Evolutionary conservation across 2,888 invertebrate species (phyloP).

Genomic region (Tromatobia lineatoria): DNA sequence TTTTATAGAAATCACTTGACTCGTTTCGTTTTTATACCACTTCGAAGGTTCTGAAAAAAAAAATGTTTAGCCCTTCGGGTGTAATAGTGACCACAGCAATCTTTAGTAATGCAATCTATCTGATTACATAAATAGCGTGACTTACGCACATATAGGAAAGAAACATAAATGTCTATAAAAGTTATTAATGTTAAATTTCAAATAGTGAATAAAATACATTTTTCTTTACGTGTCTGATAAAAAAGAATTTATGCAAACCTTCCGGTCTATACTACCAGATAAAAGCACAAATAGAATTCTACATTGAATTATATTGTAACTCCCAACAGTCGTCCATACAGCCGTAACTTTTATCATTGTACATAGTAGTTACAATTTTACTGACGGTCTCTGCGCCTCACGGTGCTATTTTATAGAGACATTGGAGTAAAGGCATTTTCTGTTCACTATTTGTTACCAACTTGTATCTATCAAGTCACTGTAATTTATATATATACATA

Average conservation of each 20-base stretch:
- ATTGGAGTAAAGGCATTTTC: not conserved
- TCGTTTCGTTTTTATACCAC: no score
- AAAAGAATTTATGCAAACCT: not conserved
- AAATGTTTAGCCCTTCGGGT: no score
- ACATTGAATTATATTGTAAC: not conserved
- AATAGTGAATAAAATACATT: not conserved
- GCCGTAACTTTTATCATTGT: constrained; percentile 14
- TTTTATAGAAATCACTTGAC: no score
- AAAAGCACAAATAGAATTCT: not conserved
- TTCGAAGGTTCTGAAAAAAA: no score
- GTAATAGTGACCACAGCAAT: no score
- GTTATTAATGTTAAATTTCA: not conserved
- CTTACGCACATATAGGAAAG: no score
- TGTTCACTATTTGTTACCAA: not conserved
- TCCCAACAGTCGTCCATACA: constrained; percentile 4
- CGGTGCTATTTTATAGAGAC: not conserved
- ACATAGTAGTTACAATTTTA: constrained; percentile 1
- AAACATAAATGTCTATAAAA: no score
- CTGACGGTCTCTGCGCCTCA: not conserved
- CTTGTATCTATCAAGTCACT: not conserved
- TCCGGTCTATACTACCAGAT: not conserved
- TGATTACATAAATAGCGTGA: no score
- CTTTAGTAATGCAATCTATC: no score
- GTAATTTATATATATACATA: no score
- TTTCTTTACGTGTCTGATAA: not conserved